These are phyloP conservation scores for Penaeus chinensis DNA, from an alignment of 1,140 invertebrate species.

Conservation along the genomic window DNA sequence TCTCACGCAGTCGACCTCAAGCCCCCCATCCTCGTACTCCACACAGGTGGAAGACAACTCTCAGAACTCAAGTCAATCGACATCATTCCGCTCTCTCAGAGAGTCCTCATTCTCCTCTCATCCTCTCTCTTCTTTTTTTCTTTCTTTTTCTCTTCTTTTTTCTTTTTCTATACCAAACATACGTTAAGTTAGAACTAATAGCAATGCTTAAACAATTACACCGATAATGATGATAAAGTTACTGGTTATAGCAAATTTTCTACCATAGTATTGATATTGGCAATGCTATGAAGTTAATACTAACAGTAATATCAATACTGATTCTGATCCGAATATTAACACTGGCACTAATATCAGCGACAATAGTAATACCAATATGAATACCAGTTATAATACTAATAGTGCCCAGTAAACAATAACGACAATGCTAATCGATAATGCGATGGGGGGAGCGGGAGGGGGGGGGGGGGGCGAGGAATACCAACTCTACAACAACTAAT, in stretches of 20 bases:
- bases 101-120: no score
- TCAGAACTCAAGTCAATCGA: no score
- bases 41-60: no score
- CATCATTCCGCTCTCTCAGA: no score
- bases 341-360: constrained; percentile 4
- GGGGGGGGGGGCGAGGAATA: not conserved
- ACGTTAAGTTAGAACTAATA: not conserved
- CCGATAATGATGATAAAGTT: not conserved
- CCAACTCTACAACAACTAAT: no score
- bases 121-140: constrained; percentile 2
- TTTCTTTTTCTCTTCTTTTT: constrained; percentile 4
- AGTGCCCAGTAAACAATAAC: no score
- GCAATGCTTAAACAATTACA: not conserved
- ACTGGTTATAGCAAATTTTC: not conserved
- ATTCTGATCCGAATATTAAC: not conserved
- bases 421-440: not conserved
- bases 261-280: not conserved
- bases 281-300: not conserved
- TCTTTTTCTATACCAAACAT: not conserved
- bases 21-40: no score
- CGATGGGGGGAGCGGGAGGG: not conserved
- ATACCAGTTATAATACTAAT: not conserved
- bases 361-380: not conserved
- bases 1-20: no score
- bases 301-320: not conserved